Conservation (phyloP, 64 coral and sea anemone species). For the Montipora capricornis region DNA sequence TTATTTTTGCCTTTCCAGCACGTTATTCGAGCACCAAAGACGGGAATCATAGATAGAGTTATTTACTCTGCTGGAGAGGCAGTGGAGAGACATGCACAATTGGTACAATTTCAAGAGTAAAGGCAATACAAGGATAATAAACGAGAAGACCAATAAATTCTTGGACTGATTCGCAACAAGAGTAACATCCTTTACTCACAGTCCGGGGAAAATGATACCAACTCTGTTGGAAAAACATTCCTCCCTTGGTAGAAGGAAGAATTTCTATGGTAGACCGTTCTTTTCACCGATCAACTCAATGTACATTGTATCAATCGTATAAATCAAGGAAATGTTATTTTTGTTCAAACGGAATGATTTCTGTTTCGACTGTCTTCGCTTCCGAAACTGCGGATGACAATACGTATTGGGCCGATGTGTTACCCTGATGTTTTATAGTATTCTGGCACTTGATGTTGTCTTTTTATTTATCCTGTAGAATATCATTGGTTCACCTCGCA, state of each 20-base stretch:
- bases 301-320: not conserved
- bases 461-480: no score
- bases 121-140: not conserved
- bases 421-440: no score
- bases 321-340: no score
- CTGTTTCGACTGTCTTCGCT: no score
- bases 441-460: no score
- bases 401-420: no score
- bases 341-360: no score
- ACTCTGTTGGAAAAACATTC: no score
- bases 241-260: not conserved
- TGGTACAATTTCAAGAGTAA: conserved; percentile 71
- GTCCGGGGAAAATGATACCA: no score
- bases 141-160: conserved; percentile 54
- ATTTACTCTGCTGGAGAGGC: conserved; percentile 69
- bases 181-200: no score
- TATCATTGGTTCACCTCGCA: no score
- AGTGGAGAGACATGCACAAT: conserved; percentile 84
- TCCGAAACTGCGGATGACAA: no score
- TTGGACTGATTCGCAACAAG: not conserved
- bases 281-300: conserved; percentile 16
- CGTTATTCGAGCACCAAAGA: conserved; percentile 88
- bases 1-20: conserved; percentile 65
- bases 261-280: not conserved
- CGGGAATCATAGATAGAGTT: conserved; percentile 79